Evolutionary conservation across 2,797 vertebrate genomes (phyloP).

Genomic region (Channallabes apus): DNA sequence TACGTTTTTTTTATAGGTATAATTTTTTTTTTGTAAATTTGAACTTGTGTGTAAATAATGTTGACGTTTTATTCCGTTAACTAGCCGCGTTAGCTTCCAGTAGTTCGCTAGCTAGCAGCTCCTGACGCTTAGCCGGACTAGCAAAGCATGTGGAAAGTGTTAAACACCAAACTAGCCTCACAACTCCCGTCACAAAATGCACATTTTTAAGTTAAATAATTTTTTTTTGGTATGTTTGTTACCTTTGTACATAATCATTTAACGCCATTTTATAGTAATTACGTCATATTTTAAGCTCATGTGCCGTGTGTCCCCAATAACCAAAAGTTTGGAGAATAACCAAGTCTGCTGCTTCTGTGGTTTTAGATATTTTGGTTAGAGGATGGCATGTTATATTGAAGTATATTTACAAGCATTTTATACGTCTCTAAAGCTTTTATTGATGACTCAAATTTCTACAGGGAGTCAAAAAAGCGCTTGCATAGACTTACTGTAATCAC

Average conservation of each 20-base stretch:
- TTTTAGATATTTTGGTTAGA: no score
- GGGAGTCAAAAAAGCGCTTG: no score
- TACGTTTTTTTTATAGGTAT: neutral
- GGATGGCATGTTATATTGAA: no score
- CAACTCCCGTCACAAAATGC: neutral
- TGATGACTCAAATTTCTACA: no score
- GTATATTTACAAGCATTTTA: no score
- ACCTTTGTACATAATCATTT: neutral
- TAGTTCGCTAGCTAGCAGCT: neutral
- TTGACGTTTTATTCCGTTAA: neutral
- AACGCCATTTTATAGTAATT: neutral
- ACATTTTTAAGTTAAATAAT: neutral
- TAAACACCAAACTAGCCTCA: no score
- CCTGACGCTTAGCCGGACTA: neutral
- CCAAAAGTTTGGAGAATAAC: neutral
- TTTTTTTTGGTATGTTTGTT: neutral
- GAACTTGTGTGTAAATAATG: no score
- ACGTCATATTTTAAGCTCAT: neutral
- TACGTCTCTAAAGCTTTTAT: no score
- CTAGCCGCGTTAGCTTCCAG: neutral
- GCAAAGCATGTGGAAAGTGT: neutral
- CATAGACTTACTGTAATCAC: no score
- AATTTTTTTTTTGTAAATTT: no score
- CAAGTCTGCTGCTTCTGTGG: no score
- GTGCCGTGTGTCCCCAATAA: neutral